Evolutionary conservation across 2,797 vertebrate genomes (phyloP).

Genomic region (Otolemur crassicaudatus): DNA sequence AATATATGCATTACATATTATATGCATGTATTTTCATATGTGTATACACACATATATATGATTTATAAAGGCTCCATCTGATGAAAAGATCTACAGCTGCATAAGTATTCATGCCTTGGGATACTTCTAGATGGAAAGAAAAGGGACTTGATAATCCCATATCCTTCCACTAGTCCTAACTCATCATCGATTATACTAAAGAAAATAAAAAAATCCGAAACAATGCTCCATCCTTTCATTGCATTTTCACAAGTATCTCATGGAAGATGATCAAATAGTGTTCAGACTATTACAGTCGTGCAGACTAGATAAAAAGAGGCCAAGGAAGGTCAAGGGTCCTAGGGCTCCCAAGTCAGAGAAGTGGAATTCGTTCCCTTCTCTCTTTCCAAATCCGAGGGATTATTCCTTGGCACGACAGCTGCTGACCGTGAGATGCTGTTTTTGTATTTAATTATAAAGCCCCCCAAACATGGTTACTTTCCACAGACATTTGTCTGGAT

Average conservation of each 20-base stretch:
- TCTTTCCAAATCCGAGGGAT: not conserved
- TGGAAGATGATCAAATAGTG: not conserved
- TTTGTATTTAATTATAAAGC: slow-evolving; percentile 78
- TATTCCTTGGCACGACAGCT: slow-evolving; percentile 60
- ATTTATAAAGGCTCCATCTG: not conserved
- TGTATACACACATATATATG: not conserved
- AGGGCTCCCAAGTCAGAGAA: not conserved
- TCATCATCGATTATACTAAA: not conserved
- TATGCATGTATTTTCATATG: not conserved
- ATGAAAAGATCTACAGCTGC: not conserved
- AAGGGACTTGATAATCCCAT: not conserved
- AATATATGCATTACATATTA: not conserved
- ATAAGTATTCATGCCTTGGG: not conserved
- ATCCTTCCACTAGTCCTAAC: not conserved
- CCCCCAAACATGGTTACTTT: slow-evolving; percentile 40
- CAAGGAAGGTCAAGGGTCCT: not conserved
- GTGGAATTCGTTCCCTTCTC: not conserved
- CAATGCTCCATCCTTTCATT: not conserved
- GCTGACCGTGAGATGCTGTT: slow-evolving; percentile 60
- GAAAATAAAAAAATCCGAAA: not conserved
- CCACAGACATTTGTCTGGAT: slow-evolving; percentile 63
- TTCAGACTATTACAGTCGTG: not conserved
- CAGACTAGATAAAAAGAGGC: not conserved
- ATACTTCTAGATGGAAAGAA: not conserved
- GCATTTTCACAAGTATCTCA: not conserved